Conservation (phyloP, 2,113 vertebrate genomes). For the Irena cyanogastra region DNA sequence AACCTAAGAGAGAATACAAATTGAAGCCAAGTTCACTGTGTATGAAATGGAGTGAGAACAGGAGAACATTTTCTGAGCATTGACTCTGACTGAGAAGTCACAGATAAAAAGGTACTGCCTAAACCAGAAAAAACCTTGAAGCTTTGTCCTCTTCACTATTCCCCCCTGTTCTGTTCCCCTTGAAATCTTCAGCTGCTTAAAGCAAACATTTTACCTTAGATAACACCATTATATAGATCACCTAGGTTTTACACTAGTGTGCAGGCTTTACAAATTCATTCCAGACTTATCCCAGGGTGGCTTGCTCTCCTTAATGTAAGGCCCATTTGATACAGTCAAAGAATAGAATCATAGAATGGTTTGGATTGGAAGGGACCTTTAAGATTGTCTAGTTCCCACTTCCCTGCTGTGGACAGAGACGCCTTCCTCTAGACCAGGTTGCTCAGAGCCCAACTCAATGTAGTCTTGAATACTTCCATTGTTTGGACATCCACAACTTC, state of each 20-base stretch:
- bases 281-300: background rate
- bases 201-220: background rate
- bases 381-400: background rate
- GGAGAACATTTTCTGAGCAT: background rate
- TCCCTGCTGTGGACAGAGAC: background rate
- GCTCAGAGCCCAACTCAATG: background rate
- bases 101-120: background rate
- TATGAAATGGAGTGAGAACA: background rate
- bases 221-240: background rate
- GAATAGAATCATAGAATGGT: background rate
- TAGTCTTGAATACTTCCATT: background rate
- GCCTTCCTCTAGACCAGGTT: background rate
- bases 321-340: background rate
- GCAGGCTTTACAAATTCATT: background rate
- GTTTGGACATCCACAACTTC: background rate
- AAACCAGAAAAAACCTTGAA: background rate
- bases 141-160: background rate
- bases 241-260: background rate
- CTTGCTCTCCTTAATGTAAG: background rate
- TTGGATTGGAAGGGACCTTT: background rate
- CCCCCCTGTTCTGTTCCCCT: background rate
- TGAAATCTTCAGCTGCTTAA: background rate
- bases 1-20: background rate
- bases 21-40: background rate
- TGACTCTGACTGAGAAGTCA: background rate